Base-by-base conservation (phyloP, 2,888 invertebrate species). In the Leucophenga maculata region DNA sequence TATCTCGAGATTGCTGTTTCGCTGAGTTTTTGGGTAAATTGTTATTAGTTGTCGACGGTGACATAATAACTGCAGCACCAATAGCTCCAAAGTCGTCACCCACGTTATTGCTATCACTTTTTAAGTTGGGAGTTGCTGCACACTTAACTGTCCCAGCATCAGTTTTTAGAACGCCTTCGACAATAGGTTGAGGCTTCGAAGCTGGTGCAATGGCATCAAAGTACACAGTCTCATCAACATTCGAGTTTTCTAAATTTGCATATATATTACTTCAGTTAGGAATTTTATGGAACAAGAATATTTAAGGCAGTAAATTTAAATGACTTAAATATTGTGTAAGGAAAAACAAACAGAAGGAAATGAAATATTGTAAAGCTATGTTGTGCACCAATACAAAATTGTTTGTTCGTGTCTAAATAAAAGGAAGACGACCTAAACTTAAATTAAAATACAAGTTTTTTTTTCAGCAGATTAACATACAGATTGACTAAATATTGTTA, bases 141-240 rank as follows among this genome's bases (percentile, higher is more conserved):
- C 89, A 11, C 4, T 39, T 85, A 44, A 69, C 26, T 46, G 70
- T 70, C 59, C 78, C 76, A 65, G 75, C 75, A 67, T 91, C 91
- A 39, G 39, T 39, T 1, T 39, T 39, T 8, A 39, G 39, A 39
- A 39, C 39, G 11, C 39, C 11, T 39, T 39, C 39, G 9, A 9
- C 39, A 39, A 1, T 39, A 39, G 8, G 39, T 39, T 18, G 50
- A 50, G 60, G 11, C 18, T 60, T 60, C 9, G 18, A 18, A 16
- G 44, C 44, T 39, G 62, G 14, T 82, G 93, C 94, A 0, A 94
- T 92, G 3, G 94, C 94, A 89, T 95, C 95, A 86, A 94, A 95
- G 88, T 95, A 95, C 16, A 94, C 90, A 8, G 95, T 94, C 8
- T 95, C 95, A 68, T 94, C 94, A 74, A 91, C 90, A 77, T 92